phyloP scores from a whole-genome alignment of 2,888 invertebrate genomes.

The Eurytoma californica region DNA sequence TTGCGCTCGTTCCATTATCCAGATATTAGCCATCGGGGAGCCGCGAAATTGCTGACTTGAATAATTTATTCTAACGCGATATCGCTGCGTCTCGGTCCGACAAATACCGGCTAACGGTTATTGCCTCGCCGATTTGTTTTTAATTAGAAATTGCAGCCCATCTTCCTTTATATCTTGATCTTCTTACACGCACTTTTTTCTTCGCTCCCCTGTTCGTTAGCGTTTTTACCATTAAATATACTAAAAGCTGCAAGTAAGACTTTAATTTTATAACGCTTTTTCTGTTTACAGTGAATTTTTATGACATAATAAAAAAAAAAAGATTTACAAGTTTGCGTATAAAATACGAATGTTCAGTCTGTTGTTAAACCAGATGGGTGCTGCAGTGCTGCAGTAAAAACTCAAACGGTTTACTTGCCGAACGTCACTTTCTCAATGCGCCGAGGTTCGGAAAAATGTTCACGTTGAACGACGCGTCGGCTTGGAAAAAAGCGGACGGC shows the following conservation, averaged over 20 bases:
- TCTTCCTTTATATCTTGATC: slow-evolving; percentile 9
- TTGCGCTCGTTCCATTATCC: slow-evolving; percentile 70
- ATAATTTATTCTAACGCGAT: slow-evolving; percentile 74
- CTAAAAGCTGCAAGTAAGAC: too few species aligned
- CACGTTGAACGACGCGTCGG: not conserved
- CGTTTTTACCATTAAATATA: too few species aligned
- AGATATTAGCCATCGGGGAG: slow-evolving; percentile 74
- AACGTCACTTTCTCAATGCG: too few species aligned
- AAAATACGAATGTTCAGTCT: too few species aligned
- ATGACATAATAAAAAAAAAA: too few species aligned
- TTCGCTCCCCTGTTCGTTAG: too few species aligned
- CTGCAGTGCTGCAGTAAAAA: too few species aligned
- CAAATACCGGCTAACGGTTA: slow-evolving; percentile 64
- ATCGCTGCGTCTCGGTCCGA: slow-evolving; percentile 57
- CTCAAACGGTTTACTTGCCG: too few species aligned
- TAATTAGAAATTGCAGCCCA: slow-evolving; percentile 63
- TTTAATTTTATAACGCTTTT: too few species aligned
- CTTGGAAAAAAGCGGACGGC: not conserved
- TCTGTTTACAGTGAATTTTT: too few species aligned
- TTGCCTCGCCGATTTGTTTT: slow-evolving; percentile 68
- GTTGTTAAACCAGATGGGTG: too few species aligned
- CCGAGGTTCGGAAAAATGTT: not conserved
- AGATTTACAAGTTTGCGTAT: too few species aligned
- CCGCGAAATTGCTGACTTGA: slow-evolving; percentile 73
- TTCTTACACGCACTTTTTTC: not conserved